Percentiles rank a stretch among this genome's conserved stretches.
phyloP scores from a whole-genome alignment of 2,888 invertebrate genomes.

The Microplitis manilae region DNA sequence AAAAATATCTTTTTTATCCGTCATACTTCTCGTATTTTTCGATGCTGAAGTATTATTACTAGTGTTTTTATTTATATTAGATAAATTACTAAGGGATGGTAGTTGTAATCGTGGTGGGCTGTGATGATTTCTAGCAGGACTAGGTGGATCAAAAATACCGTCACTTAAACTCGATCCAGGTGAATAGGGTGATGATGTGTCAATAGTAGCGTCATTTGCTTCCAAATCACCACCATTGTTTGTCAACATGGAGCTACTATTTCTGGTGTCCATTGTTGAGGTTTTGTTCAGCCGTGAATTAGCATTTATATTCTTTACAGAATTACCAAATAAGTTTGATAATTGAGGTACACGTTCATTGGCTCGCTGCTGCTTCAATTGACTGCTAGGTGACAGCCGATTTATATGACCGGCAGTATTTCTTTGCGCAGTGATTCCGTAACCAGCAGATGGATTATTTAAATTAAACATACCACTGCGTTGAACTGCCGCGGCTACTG shows the following conservation, averaged over 20 bases:
- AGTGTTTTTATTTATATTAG: slow-evolving; percentile 23
- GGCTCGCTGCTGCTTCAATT: slow-evolving; percentile 59
- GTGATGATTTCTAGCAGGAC: slow-evolving; percentile 63
- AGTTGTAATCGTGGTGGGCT: slow-evolving; percentile 51
- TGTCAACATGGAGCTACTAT: slow-evolving; percentile 60
- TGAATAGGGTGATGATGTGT: slow-evolving; percentile 89
- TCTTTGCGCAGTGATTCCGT: slow-evolving; percentile 53
- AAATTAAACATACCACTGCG: slow-evolving; percentile 64
- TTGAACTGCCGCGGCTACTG: slow-evolving; percentile 69
- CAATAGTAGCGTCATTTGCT: slow-evolving; percentile 68
- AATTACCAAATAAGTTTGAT: slow-evolving; percentile 64
- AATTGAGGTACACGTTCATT: slow-evolving; percentile 61
- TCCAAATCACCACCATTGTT: slow-evolving; percentile 70
- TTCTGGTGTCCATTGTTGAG: slow-evolving; percentile 56
- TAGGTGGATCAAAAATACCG: slow-evolving; percentile 87
- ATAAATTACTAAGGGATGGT: slow-evolving; percentile 10
- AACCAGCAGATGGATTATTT: slow-evolving; percentile 53
- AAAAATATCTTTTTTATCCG: slow-evolving; percentile 74
- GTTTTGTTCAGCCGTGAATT: slow-evolving; percentile 48
- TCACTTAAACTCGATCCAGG: slow-evolving; percentile 92
- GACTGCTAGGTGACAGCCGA: slow-evolving; percentile 64
- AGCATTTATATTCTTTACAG: slow-evolving; percentile 42
- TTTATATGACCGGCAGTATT: slow-evolving; percentile 62
- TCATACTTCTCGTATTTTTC: slow-evolving; percentile 51
- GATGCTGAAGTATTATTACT: slow-evolving; percentile 30